phyloP scores from a whole-genome alignment of 2,888 invertebrate species.

The Phyto melanocephala region DNA sequence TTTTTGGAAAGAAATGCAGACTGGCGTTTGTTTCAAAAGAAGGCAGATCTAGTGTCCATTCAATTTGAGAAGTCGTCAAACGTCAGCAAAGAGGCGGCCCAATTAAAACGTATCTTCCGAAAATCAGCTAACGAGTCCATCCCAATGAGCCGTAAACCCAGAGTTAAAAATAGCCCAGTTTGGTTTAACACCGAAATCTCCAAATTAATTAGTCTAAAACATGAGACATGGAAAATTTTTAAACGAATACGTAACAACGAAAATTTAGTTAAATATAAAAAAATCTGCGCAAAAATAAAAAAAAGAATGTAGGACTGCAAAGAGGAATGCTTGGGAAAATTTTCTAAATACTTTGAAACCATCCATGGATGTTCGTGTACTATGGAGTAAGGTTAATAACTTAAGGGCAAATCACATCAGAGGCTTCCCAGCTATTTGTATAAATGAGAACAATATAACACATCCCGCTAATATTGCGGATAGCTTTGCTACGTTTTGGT shows the following conservation, averaged over 20 bases:
- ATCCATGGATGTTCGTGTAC: slow-evolving; percentile 1
- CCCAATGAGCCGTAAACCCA: not conserved
- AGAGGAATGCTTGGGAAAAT: not conserved
- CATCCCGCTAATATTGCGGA: slow-evolving; percentile 14
- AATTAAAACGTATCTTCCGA: slow-evolving; percentile 34
- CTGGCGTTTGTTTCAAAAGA: not conserved
- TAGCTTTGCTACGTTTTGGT: slow-evolving; percentile 23
- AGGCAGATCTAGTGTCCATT: not conserved
- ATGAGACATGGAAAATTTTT: slow-evolving; percentile 4
- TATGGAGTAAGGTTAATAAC: slow-evolving; percentile 39
- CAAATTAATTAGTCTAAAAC: not conserved
- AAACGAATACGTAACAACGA: not conserved
- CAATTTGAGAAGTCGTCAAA: not conserved
- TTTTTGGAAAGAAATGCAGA: not conserved
- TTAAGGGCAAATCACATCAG: not conserved
- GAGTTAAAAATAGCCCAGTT: slow-evolving; percentile 1
- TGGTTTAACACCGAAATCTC: slow-evolving; percentile 35
- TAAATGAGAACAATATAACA: not conserved
- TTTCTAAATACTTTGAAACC: slow-evolving; percentile 40
- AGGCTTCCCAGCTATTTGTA: not conserved
- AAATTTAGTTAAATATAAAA: not conserved
- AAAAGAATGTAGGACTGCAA: not conserved
- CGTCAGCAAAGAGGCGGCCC: slow-evolving; percentile 14
- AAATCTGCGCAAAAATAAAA: not conserved
- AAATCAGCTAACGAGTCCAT: slow-evolving; percentile 47